phyloP scores from a whole-genome alignment of 2,797 vertebrate genomes.

The Catharus ustulatus region DNA sequence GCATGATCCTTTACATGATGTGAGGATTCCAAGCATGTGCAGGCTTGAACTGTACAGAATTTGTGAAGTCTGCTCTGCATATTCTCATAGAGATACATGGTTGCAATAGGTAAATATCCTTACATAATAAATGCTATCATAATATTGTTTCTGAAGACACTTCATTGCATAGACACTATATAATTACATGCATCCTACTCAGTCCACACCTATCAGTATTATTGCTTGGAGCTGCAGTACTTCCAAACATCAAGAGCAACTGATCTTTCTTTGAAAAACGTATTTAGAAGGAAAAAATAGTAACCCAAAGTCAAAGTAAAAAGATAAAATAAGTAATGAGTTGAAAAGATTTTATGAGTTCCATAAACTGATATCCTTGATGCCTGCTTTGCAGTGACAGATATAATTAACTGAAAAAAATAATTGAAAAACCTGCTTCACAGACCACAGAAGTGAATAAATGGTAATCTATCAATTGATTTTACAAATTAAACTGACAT shows the following conservation, averaged over 20 bases:
- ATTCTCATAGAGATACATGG: background rate
- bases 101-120: background rate
- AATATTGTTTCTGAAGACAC: background rate
- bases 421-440: background rate
- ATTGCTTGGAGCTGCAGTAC: background rate
- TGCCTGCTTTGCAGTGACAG: background rate
- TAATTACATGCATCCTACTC: constrained; percentile 10
- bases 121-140: background rate
- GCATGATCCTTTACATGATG: background rate
- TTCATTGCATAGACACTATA: background rate
- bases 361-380: background rate
- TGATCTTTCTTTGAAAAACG: background rate
- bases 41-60: background rate
- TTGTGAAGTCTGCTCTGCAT: background rate
- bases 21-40: background rate
- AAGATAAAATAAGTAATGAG: background rate
- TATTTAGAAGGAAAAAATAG: background rate
- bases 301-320: background rate
- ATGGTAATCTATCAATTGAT: background rate
- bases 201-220: background rate
- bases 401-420: background rate
- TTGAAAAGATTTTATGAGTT: background rate
- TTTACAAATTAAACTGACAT: background rate
- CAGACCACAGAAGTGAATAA: background rate
- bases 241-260: background rate